Evolutionary conservation across 2,888 invertebrate genomes (phyloP), one percentile per base, ranked within the genome.

Genomic region (Euspilapteryx auroguttella): DNA sequence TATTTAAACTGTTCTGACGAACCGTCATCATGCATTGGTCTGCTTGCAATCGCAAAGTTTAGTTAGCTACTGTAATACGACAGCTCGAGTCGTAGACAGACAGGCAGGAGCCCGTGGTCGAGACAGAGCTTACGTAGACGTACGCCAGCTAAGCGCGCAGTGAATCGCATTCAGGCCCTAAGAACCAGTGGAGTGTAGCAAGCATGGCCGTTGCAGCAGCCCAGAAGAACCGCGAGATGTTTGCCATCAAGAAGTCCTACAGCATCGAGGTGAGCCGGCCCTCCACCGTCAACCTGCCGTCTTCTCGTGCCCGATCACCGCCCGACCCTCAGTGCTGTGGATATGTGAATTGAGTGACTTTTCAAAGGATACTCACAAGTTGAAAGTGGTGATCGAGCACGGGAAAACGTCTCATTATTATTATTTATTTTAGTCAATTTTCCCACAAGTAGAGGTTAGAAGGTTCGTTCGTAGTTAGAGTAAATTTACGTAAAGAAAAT

Each of bases 241-340:
- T 94, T 83, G 93, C 94, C 66, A 94, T 94, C 80, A 94, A 94
- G 80, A 94, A 94, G 68, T 93, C 93, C 42, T 94, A 94, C 84
- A 94, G 93, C 80, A 92, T 94, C 68, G 94, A 94, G 90, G 94
- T 94, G 79, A 86, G 89, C 40, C 40, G 42, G 38, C 41, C 34
- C 30, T 34, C 31, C 31, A 34, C 29, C 32, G 31, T 32, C 26
- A 17, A 25, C 17, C 22, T 14, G 14, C 27, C 28, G 30, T 12
- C 14, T 8, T 15, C 8, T 23, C 26, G 11, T 12, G 20, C 12
- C 17, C 21, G n/a, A 14, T 28, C 33, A 34, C 33, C 40, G 30
- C 39, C 31, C n/a, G n/a, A n/a, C n/a, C n/a, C n/a, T n/a, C n/a
- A n/a, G n/a, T n/a, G n/a, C n/a, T n/a, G n/a, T n/a, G n/a, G n/a